phyloP scores from a whole-genome alignment of 1,140 invertebrate species.

The Streblospio benedicti region DNA sequence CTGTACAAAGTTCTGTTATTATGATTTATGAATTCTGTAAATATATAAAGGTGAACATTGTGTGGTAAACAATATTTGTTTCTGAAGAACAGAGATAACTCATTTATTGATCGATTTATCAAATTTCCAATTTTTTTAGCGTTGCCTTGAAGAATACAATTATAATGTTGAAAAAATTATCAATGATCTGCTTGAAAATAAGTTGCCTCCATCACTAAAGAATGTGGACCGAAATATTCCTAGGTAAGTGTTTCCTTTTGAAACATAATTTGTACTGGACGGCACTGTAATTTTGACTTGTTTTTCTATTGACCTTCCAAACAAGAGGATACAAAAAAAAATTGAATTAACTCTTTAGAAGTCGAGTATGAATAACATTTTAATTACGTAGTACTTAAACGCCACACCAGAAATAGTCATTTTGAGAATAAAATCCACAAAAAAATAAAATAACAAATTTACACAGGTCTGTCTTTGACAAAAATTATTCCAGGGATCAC shows the following conservation, averaged over 20 bases:
- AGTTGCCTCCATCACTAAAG: slow-evolving; percentile 54
- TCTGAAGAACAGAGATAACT: background rate
- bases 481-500: too few relatives aligned
- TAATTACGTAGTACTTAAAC: too few relatives aligned
- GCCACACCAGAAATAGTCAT: too few relatives aligned
- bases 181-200: slow-evolving; percentile 67
- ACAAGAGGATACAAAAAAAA: too few relatives aligned
- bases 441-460: too few relatives aligned
- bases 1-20: background rate
- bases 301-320: too few relatives aligned
- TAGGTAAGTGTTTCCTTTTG: slow-evolving; percentile 21
- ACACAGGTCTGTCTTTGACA: too few relatives aligned
- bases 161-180: slow-evolving; percentile 65
- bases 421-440: too few relatives aligned
- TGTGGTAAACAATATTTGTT: background rate
- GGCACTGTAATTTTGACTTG: too few relatives aligned
- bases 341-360: too few relatives aligned
- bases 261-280: too few relatives aligned
- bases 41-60: background rate
- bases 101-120: background rate
- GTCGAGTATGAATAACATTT: too few relatives aligned
- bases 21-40: background rate
- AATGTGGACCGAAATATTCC: slow-evolving; percentile 42
- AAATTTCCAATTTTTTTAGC: slow-evolving; percentile 46
- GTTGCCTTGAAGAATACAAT: slow-evolving; percentile 65